phyloP scores from a whole-genome alignment of 2,113 vertebrate species.

The Tyto alba region DNA sequence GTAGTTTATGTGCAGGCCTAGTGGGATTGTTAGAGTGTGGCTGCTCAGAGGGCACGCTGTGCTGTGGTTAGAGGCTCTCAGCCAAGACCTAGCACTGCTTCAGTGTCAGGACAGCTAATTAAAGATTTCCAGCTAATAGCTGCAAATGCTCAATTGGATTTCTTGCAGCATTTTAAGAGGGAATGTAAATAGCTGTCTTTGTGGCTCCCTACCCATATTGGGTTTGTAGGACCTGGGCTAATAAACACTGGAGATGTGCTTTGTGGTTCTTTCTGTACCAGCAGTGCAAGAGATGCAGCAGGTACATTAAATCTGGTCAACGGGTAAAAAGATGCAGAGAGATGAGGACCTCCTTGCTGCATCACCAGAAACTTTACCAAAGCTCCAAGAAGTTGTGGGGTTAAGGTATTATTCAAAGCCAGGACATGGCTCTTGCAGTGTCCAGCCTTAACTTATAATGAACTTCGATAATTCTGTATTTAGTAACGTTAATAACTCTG shows the following conservation, averaged over 20 bases:
- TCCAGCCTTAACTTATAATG: neutral
- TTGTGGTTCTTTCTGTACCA: neutral
- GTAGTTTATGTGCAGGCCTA: neutral
- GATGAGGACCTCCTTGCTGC: neutral
- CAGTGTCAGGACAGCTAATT: neutral
- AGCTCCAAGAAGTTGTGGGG: neutral
- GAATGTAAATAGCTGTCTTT: neutral
- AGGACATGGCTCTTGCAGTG: neutral
- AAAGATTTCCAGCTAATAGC: neutral
- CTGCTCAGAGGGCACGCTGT: neutral
- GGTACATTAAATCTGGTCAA: neutral
- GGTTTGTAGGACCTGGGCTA: neutral
- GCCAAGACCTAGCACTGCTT: neutral
- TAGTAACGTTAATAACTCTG: neutral
- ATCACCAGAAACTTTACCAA: neutral
- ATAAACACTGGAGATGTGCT: neutral
- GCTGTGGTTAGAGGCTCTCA: neutral
- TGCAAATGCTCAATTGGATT: neutral
- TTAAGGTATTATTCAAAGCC: neutral
- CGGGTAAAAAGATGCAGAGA: neutral
- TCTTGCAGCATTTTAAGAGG: neutral
- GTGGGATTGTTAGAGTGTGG: neutral
- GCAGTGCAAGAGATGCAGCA: neutral
- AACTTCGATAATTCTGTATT: neutral
- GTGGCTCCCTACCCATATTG: neutral